Percentiles rank a stretch among this genome's conserved stretches.
Conservation (phyloP, 2,113 vertebrate species). For the Tragelaphus buxtoni region DNA sequence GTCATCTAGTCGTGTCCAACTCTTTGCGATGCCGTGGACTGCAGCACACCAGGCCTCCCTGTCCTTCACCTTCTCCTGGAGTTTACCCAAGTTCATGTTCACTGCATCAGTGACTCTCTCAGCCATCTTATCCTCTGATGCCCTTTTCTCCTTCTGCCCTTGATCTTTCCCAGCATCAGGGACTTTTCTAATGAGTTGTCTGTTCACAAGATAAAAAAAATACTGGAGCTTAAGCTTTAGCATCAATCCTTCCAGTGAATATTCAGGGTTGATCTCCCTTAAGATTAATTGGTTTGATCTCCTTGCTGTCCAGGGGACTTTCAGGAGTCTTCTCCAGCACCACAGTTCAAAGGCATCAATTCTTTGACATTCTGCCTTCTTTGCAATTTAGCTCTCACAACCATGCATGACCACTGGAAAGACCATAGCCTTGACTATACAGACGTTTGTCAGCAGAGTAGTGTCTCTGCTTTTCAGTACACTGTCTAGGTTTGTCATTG, state of each 20-base stretch:
- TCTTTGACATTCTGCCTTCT: neutral
- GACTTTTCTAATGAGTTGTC: neutral
- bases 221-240: neutral
- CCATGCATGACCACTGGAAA: neutral
- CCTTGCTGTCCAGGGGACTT: neutral
- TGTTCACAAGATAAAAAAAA: neutral
- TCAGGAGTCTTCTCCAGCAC: neutral
- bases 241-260: neutral
- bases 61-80: neutral
- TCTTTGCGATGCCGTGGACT: neutral
- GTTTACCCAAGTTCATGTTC: neutral
- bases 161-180: neutral
- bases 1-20: neutral
- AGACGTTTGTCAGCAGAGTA: neutral
- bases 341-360: neutral
- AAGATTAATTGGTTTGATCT: neutral
- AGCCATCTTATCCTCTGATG: neutral
- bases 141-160: neutral
- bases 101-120: neutral
- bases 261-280: neutral
- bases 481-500: neutral
- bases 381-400: neutral
- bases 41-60: neutral
- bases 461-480: neutral
- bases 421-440: neutral